A percentile compares a stretch with the other conserved stretches of the same genome.
Conservation (phyloP, 2,113 vertebrate species). For the Poeciliopsis prolifica region DNA sequence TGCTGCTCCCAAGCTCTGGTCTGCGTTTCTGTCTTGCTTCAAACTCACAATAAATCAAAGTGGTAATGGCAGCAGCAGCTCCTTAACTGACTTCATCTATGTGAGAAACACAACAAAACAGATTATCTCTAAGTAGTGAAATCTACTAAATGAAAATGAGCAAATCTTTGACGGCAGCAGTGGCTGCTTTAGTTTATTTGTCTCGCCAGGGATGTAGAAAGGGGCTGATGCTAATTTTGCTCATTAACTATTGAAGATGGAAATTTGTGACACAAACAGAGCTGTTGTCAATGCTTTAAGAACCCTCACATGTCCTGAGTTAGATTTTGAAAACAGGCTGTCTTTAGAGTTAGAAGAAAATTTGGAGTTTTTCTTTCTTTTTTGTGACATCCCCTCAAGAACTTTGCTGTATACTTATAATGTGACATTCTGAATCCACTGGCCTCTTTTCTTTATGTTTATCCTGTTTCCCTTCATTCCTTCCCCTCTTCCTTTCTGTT, state of each 20-base stretch:
- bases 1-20: not conserved
- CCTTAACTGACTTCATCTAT: no score
- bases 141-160: not conserved
- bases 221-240: not conserved
- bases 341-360: no score
- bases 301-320: not conserved
- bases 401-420: not conserved
- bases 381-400: not conserved
- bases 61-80: no score
- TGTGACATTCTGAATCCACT: slow-evolving; percentile 25
- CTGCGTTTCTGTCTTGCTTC: not conserved
- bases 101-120: no score
- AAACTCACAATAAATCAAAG: no score
- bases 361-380: no score
- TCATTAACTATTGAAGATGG: not conserved
- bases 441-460: not conserved
- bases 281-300: not conserved
- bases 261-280: not conserved
- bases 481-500: slow-evolving; percentile 8
- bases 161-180: not conserved
- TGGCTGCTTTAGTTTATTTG: not conserved
- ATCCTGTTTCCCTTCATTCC: slow-evolving; percentile 2
- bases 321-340: not conserved
- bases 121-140: no score
- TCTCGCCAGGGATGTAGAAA: not conserved